These are phyloP conservation scores for Clarias gariepinus DNA, from an alignment of 2,113 vertebrate genomes.

Conservation along the genomic window DNA sequence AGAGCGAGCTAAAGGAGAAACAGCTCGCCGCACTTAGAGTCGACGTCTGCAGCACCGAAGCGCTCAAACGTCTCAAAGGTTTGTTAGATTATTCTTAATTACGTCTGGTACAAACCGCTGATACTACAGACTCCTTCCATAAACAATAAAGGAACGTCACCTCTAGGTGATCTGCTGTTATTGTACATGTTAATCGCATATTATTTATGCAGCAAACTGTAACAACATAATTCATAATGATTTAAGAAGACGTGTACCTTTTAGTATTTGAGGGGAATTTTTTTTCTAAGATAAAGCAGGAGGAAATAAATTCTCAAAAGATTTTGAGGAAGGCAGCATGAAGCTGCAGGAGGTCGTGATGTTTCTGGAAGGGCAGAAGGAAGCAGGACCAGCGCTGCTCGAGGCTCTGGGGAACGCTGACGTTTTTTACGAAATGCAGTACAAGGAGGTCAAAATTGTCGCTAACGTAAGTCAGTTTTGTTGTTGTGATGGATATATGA, in stretches of 20 bases:
- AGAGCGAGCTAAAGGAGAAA: conserved; percentile 91
- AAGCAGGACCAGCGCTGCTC: conserved; percentile 81
- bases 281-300: conserved; percentile 86
- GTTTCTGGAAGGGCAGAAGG: conserved; percentile 89
- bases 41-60: conserved; percentile 93
- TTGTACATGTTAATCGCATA: too few relatives aligned
- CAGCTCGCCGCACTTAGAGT: conserved; percentile 88
- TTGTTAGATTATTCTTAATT: background rate
- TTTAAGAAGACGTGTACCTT: too few relatives aligned
- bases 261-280: background rate
- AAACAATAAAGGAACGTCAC: background rate
- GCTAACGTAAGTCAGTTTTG: conserved; percentile 84
- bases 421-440: conserved; percentile 96
- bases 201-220: too few relatives aligned
- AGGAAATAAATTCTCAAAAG: conserved; percentile 95
- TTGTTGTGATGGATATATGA: background rate
- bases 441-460: conserved; percentile 97
- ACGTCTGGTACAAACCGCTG: background rate
- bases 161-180: too few relatives aligned
- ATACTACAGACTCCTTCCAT: background rate
- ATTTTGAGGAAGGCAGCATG: conserved; percentile 92
- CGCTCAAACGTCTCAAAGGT: conserved; percentile 94
- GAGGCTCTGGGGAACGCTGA: conserved; percentile 92
- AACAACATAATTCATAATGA: background rate
- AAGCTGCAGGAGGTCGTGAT: conserved; percentile 94